Evolutionary conservation across 2,888 invertebrate species (phyloP), one percentile per base, ranked within the genome.

Genomic region (Dascillus cervinus): DNA sequence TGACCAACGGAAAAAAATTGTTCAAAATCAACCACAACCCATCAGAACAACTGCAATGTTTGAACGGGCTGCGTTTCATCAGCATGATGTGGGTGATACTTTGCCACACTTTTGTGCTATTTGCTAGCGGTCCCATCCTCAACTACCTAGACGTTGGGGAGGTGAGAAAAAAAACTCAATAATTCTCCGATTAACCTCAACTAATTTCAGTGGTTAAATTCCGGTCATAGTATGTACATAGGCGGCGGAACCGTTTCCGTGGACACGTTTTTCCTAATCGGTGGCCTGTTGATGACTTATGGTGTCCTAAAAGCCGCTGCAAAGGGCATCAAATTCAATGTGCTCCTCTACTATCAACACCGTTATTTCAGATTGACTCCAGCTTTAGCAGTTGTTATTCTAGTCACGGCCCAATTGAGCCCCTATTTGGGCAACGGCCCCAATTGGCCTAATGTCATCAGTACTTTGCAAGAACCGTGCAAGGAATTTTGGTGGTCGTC

Each of bases 351-450:
- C 17, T 17, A 17, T 17, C 5, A 6, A 17, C 17, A 17, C 17
- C 17, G 17, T 6, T 31, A 20, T 42, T 37, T 11, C 35, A 67
- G 72, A 48, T 50, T 73, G 32, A 71, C 71, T 1, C 72, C 73
- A 3, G 58, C 69, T 1, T 62, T 70, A 32, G 60, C 61, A 5
- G 55, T 67, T 2, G 53, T 70, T 14, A 51, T 72, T 17, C 51
- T 65, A 1, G 52, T 70, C 9, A 59, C 61, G 20, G 59, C 66
- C 3, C 66, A 68, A 9, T 47, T 72, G 13, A 41, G 66, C 11
- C 58, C 60, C 4, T 64, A 67, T 43, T 29, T 70, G 19, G 67
- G 68, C 2, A 63, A 66, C 4, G 43, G 43, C 2, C 69, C 73
- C 2, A 50, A 63, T 11, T 73, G 72, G 72, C 43, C 53, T 1